phyloP scores from a whole-genome alignment of 2,113 vertebrate genomes.

The Myiopsitta monachus region DNA sequence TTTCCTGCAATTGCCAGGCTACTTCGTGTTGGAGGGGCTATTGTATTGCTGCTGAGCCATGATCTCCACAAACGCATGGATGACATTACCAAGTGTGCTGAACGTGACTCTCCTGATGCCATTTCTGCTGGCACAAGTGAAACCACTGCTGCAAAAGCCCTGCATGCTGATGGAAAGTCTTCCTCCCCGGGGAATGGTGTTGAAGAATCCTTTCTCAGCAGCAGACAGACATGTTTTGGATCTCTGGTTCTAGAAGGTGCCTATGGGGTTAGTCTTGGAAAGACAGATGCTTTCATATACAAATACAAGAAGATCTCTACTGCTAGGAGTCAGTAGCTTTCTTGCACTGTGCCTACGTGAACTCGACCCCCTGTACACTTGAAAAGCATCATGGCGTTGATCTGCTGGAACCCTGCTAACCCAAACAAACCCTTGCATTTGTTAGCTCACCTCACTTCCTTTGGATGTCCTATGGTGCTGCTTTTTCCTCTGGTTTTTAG shows the following conservation, averaged over 20 bases:
- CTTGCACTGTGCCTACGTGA: neutral
- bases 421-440: neutral
- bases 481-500: neutral
- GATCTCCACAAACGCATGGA: slow-evolving; percentile 72
- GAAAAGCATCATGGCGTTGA: neutral
- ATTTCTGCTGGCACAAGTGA: neutral
- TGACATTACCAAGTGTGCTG: neutral
- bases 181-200: neutral
- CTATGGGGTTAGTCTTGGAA: slow-evolving; percentile 84
- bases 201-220: neutral
- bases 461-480: neutral
- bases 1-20: slow-evolving; percentile 73
- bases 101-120: neutral
- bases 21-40: slow-evolving; percentile 77
- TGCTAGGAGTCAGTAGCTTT: neutral
- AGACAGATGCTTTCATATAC: slow-evolving; percentile 84
- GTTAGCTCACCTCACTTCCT: neutral
- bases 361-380: neutral
- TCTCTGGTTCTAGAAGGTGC: slow-evolving; percentile 72
- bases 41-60: slow-evolving; percentile 85
- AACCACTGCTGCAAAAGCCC: neutral
- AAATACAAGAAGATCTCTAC: slow-evolving; percentile 79
- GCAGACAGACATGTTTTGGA: neutral
- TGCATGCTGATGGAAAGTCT: neutral
- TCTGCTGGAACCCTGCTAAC: neutral